phyloP scores from a whole-genome alignment of 2,113 vertebrate genomes.

The Thamnophis sirtalis region DNA sequence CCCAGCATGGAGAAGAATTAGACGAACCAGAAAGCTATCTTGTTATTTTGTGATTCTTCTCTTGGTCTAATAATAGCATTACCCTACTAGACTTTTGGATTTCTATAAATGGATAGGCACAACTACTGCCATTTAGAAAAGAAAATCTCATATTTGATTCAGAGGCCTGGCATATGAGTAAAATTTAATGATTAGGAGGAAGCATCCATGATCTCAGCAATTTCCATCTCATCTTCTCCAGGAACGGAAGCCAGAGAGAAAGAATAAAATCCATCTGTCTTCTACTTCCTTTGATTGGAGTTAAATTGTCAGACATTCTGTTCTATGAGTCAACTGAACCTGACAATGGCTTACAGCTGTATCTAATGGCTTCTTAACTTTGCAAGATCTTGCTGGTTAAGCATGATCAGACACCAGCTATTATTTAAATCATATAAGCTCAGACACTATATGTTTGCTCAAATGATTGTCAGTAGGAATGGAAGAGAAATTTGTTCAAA shows the following conservation, averaged over 20 bases:
- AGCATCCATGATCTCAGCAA: constrained; percentile 32
- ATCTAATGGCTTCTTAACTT: constrained; percentile 40
- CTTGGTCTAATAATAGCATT: neutral
- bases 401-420: constrained; percentile 33
- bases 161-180: neutral
- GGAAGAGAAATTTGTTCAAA: neutral
- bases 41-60: neutral
- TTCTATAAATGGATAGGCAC: neutral
- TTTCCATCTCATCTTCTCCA: constrained; percentile 13
- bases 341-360: constrained; percentile 50
- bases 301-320: constrained; percentile 41
- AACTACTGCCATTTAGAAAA: neutral
- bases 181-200: neutral
- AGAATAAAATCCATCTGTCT: neutral
- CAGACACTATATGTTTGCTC: constrained; percentile 27
- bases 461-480: neutral
- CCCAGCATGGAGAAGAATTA: neutral
- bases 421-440: constrained; percentile 19
- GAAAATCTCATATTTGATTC: neutral
- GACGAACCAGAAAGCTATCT: neutral
- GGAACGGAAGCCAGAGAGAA: constrained; percentile 22
- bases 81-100: neutral
- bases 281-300: constrained; percentile 26
- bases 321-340: constrained; percentile 44
- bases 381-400: constrained; percentile 52